Evolutionary conservation across 2,113 vertebrate species (phyloP).

Genomic region (Leptodactylus fuscus): DNA sequence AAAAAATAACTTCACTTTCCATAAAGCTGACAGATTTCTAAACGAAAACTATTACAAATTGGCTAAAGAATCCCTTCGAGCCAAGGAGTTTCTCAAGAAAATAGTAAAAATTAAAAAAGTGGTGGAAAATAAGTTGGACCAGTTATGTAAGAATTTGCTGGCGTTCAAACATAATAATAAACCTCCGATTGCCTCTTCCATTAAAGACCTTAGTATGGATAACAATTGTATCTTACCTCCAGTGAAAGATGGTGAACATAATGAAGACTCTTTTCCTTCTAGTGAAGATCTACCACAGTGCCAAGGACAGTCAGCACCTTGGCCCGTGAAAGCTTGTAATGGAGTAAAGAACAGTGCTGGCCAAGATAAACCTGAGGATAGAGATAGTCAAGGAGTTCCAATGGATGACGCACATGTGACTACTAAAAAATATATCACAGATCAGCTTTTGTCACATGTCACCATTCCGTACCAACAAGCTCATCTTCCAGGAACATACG

Average conservation of each 20-base stretch:
- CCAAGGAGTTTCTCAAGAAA: conserved; percentile 24
- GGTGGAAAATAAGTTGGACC: conserved; percentile 50
- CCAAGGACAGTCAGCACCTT: background rate
- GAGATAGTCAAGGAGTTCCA: conserved; percentile 67
- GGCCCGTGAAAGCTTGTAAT: conserved; percentile 63
- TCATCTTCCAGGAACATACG: conserved; percentile 71
- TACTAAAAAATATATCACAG: conserved; percentile 69
- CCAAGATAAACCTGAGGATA: conserved; percentile 68
- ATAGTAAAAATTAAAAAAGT: conserved; percentile 56
- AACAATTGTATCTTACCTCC: conserved; percentile 33
- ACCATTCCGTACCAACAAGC: conserved; percentile 73
- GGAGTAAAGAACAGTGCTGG: conserved; percentile 69
- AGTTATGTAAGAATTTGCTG: background rate
- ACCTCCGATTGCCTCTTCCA: rapidly evolving
- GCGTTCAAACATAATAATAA: background rate
- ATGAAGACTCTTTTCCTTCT: background rate
- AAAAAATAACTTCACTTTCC: background rate
- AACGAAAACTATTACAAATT: conserved; percentile 47
- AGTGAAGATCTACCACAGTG: background rate
- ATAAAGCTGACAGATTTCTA: background rate
- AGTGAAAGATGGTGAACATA: conserved; percentile 10
- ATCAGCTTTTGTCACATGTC: conserved; percentile 74
- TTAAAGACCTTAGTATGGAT: rapidly evolving
- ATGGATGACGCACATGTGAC: conserved; percentile 75
- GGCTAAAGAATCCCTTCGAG: conserved; percentile 37